These are phyloP conservation scores for Yponomeuta sedellus DNA, from an alignment of 2,888 invertebrate species.

Conservation along the genomic window DNA sequence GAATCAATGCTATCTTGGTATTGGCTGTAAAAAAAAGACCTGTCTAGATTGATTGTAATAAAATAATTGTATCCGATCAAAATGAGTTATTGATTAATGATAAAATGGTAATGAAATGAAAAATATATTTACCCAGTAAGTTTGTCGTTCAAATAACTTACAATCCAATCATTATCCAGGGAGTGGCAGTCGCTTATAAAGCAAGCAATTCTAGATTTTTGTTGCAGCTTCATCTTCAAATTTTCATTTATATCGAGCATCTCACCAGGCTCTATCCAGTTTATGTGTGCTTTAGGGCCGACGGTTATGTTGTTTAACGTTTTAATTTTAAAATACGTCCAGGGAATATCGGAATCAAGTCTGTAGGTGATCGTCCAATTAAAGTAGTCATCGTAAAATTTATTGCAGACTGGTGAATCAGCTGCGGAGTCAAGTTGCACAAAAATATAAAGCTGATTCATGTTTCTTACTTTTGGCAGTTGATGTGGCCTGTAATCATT, in stretches of 20 bases:
- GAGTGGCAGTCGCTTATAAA: too few species aligned
- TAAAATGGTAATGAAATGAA: too few species aligned
- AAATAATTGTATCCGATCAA: too few species aligned
- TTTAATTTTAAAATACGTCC: conserved; percentile 12
- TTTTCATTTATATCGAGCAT: not conserved
- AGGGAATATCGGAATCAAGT: conserved; percentile 13
- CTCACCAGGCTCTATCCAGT: not conserved
- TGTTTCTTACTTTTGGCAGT: not conserved
- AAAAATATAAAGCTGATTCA: conserved; percentile 13
- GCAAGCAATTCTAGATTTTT: too few species aligned
- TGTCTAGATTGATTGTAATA: too few species aligned
- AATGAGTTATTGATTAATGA: too few species aligned
- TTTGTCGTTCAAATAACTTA: too few species aligned
- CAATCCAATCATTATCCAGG: too few species aligned
- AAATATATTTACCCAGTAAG: too few species aligned
- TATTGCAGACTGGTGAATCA: conserved; percentile 6
- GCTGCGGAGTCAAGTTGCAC: conserved; percentile 15
- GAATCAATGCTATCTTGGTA: too few species aligned
- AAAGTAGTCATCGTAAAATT: conserved; percentile 13
- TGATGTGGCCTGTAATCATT: not conserved
- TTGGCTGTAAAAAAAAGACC: too few species aligned
- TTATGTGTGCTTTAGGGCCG: not conserved
- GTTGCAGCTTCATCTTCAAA: conserved; percentile 13
- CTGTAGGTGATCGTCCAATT: conserved; percentile 17
- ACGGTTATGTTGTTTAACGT: not conserved